Conservation (phyloP, 2,888 invertebrate genomes). For the Oxytorus armatus region DNA sequence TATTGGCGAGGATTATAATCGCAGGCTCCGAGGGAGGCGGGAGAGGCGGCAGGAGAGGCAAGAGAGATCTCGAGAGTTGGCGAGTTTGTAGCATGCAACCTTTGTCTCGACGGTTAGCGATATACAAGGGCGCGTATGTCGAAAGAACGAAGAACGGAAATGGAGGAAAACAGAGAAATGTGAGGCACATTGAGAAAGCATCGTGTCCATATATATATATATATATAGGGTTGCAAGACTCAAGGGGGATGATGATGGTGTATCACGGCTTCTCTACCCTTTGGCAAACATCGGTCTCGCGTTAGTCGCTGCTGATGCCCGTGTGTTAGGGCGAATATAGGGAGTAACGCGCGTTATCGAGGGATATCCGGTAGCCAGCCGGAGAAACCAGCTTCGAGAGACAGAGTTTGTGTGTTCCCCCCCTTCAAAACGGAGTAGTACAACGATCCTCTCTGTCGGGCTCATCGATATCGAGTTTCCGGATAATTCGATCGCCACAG, state of each 20-base stretch:
- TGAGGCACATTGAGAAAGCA: slow-evolving; percentile 18
- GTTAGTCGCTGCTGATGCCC: slow-evolving; percentile 75
- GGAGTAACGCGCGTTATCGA: slow-evolving; percentile 62
- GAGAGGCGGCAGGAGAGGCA: slow-evolving; percentile 43
- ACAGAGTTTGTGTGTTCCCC: slow-evolving; percentile 3
- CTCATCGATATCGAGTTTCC: slow-evolving; percentile 76
- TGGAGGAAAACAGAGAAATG: slow-evolving; percentile 50
- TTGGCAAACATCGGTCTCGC: slow-evolving; percentile 80
- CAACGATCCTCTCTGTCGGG: slow-evolving; percentile 9
- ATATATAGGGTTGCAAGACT: slow-evolving; percentile 33
- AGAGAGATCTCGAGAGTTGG: slow-evolving; percentile 68
- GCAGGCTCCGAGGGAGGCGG: slow-evolving; percentile 63
- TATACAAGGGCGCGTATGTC: slow-evolving; percentile 69
- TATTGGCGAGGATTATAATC: slow-evolving; percentile 79
- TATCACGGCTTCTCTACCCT: slow-evolving; percentile 72
- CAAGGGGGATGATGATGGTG: slow-evolving; percentile 66
- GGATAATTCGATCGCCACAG: slow-evolving; percentile 77
- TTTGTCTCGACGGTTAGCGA: slow-evolving; percentile 80
- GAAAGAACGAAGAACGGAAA: slow-evolving; percentile 60
- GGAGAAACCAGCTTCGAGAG: slow-evolving; percentile 77
- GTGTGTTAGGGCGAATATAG: slow-evolving; percentile 8
- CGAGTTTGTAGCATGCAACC: slow-evolving; percentile 73
- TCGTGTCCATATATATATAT: slow-evolving; percentile 8
- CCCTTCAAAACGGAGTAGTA: slow-evolving; percentile 9
- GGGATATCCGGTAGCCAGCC: slow-evolving; percentile 79